Conservation (phyloP, 2,113 vertebrate genomes). For the Ailurus styani region DNA sequence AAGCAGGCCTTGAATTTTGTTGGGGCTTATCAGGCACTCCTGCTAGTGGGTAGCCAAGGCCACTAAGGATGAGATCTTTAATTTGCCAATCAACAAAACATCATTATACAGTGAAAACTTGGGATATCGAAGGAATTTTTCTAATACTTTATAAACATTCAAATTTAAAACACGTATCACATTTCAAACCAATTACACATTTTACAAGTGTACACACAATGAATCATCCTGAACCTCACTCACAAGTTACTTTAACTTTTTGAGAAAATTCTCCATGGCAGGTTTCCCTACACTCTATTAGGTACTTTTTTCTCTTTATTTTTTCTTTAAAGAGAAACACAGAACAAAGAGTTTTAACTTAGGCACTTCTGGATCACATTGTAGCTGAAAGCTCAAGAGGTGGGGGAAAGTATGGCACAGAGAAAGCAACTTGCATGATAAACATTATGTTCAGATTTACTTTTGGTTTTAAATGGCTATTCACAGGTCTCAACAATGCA, state of each 20-base stretch:
- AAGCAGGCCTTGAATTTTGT: not conserved
- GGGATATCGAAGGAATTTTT: slow-evolving; percentile 13
- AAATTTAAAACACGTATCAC: not conserved
- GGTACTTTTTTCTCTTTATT: not conserved
- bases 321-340: not conserved
- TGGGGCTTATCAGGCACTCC: not conserved
- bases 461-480: not conserved
- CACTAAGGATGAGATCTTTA: slow-evolving; percentile 5
- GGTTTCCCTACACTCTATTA: not conserved
- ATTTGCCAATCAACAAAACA: not conserved
- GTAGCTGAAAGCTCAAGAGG: not conserved
- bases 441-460: not conserved
- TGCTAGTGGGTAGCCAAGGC: not conserved
- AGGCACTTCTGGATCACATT: not conserved
- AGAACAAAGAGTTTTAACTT: not conserved
- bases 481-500: not conserved
- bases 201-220: not conserved
- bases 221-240: not conserved
- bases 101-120: not conserved
- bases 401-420: not conserved
- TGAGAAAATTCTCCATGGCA: not conserved
- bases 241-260: not conserved
- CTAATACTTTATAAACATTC: not conserved
- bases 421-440: not conserved
- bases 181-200: not conserved